Evolutionary conservation across 2,888 invertebrate species (phyloP).

Genomic region (Bursaphelenchus okinawaensis): DNA sequence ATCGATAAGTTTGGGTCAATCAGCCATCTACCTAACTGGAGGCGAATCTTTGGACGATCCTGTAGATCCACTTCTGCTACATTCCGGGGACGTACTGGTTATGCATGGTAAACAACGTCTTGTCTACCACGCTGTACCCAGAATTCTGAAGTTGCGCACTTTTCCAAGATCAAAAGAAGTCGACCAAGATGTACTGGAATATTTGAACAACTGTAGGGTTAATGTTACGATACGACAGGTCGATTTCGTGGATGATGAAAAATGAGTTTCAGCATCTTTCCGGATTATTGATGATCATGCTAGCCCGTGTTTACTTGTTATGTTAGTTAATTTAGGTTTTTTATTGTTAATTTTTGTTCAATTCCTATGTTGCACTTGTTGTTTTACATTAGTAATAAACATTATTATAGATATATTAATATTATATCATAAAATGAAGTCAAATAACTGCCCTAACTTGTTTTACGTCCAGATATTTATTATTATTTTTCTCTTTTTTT

Average conservation of each 20-base stretch:
- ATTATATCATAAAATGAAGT: too few relatives aligned
- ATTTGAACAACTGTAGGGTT: constrained; percentile 72
- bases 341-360: too few relatives aligned
- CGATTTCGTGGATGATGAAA: too few relatives aligned
- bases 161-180: constrained; percentile 63
- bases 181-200: constrained; percentile 60
- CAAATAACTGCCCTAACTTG: too few relatives aligned
- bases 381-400: too few relatives aligned
- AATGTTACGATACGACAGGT: constrained; percentile 74
- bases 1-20: constrained; percentile 88
- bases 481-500: not conserved
- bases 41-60: constrained; percentile 62
- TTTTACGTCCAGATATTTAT: too few relatives aligned
- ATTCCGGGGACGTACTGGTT: constrained; percentile 82
- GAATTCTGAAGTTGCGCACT: constrained; percentile 63
- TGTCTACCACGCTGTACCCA: constrained; percentile 88
- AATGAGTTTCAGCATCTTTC: too few relatives aligned
- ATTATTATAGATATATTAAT: too few relatives aligned
- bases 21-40: constrained; percentile 87
- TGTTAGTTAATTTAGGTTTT: too few relatives aligned
- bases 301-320: too few relatives aligned
- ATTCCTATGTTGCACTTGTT: too few relatives aligned
- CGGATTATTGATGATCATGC: too few relatives aligned
- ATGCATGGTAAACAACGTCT: constrained; percentile 81
- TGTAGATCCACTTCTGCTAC: constrained; percentile 66